Conservation (phyloP, 2,797 vertebrate species). For the Nyctalus aviator region DNA sequence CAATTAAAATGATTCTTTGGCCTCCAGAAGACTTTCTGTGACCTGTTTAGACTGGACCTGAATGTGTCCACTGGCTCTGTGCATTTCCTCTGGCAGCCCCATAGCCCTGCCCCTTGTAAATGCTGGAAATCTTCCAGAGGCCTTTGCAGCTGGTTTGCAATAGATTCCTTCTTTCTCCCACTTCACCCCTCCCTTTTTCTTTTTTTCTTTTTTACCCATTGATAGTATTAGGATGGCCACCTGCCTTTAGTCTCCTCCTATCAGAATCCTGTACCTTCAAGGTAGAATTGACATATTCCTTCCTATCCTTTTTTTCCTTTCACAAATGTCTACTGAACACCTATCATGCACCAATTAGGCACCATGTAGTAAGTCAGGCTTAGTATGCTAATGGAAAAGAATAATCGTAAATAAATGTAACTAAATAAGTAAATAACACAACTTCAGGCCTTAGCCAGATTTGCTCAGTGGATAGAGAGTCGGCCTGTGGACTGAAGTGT, state of each 20-base stretch:
- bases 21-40: not conserved
- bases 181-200: too few species aligned
- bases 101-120: not conserved
- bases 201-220: not conserved
- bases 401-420: not conserved
- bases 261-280: not conserved
- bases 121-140: not conserved
- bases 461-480: too few species aligned
- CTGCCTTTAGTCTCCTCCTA: not conserved
- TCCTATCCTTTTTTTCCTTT: not conserved
- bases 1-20: not conserved
- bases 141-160: not conserved
- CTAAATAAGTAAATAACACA: not conserved
- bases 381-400: not conserved
- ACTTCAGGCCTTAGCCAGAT: not conserved
- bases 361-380: not conserved
- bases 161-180: not conserved
- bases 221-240: not conserved
- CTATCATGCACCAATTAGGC: not conserved
- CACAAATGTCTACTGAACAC: not conserved
- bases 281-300: not conserved
- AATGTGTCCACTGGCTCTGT: slow-evolving; percentile 20
- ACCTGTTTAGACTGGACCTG: slow-evolving; percentile 32
- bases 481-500: too few species aligned
- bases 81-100: not conserved